Conservation (phyloP, 2,888 invertebrate species). For the Rhopalosiphum nymphaeae region DNA sequence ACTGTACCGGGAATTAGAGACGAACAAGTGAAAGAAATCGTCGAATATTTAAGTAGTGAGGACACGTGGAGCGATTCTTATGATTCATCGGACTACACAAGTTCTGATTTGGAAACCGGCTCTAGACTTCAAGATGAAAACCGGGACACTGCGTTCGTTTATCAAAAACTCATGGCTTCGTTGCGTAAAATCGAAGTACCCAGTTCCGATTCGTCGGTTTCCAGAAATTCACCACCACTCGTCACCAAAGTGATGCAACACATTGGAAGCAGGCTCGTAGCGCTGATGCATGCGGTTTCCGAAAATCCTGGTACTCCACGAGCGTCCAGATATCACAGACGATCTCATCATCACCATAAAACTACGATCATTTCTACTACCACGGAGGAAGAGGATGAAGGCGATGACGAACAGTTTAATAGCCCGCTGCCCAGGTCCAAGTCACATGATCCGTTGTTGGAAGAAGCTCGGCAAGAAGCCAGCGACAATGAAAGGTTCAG, state of each 20-base stretch:
- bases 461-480: slow-evolving; percentile 77
- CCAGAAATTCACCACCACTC: slow-evolving; percentile 83
- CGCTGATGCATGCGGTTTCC: slow-evolving; percentile 92
- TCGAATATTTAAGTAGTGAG: slow-evolving; percentile 91
- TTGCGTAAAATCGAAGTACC: slow-evolving; percentile 80
- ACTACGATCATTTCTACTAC: slow-evolving; percentile 74
- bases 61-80: slow-evolving; percentile 95
- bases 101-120: slow-evolving; percentile 84
- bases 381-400: slow-evolving; percentile 78
- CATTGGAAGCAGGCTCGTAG: slow-evolving; percentile 87
- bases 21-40: slow-evolving; percentile 91
- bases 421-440: slow-evolving; percentile 80
- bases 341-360: slow-evolving; percentile 70
- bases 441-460: slow-evolving; percentile 84
- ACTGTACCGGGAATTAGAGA: slow-evolving; percentile 92
- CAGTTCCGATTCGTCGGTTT: slow-evolving; percentile 70
- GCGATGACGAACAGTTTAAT: slow-evolving; percentile 76
- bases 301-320: slow-evolving; percentile 71
- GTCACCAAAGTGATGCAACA: slow-evolving; percentile 94
- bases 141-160: slow-evolving; percentile 89
- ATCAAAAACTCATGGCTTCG: slow-evolving; percentile 86
- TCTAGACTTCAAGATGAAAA: slow-evolving; percentile 70
- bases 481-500: slow-evolving; percentile 92
- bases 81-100: slow-evolving; percentile 92
- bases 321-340: slow-evolving; percentile 21